Evolutionary conservation across 2,888 invertebrate species (phyloP), one percentile per base, ranked within the genome.

Genomic region (Scelioninae gen. 2): DNA sequence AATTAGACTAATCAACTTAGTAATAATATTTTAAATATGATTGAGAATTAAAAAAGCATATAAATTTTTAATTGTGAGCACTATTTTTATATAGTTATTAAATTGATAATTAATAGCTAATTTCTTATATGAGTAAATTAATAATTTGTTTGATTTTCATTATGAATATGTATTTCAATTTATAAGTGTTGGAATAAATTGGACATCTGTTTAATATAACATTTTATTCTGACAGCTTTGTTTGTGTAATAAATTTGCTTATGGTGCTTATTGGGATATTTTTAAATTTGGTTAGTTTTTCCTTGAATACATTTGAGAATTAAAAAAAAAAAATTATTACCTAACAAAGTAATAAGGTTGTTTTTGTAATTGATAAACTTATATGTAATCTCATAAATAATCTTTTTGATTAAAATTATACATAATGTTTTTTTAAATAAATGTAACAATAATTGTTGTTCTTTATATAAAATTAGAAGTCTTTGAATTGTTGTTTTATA

Each of bases 241-340:
- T 68, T 68, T 68, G 50, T 33, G 39, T 68, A 52, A 50, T 71
- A 28, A 53, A 75, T 60, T 76, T 81, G 78, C 79, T 79, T 79
- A 77, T 81, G 81, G 79, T 64, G 80, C 78, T 81, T 76, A 2
- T 6, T 9, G 9, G 10, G 2, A 31, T 9, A 31, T 31, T 9
- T 9, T 31, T 2, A 9, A 9, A 9, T 4, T 9, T 31, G 31
- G 4, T 31, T 9, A 6, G 31, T 31, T 31, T 31, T 31, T 31
- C 9, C 1, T 6, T 7, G 31, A 6, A 31, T 31, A 4, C 2
- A 31, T 31, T 31, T 9, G 9, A 22, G 5, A 22, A 5, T 22
- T 22, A 4, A 2, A 5, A 22, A 22, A 22, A 22, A 22, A 22
- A 22, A 5, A 22, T 22, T 22, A 22, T 22, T 22, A n/a, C n/a